Evolutionary conservation across 2,888 invertebrate species (phyloP), one percentile per base, ranked within the genome.

Genomic region (Malacosoma neustria): DNA sequence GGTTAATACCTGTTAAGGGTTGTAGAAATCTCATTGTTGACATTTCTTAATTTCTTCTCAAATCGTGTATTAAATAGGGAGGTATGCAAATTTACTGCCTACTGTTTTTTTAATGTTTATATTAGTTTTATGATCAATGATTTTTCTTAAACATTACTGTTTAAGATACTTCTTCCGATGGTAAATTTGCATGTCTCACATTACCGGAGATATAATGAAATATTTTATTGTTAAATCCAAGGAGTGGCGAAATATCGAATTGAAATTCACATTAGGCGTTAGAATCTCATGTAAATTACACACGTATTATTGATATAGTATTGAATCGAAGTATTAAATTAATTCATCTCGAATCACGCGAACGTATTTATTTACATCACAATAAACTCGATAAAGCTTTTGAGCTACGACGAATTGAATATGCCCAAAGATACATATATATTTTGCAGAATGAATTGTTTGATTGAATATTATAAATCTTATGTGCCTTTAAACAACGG

Each of bases 401-500:
- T 43, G 42, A 48, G 39, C 49, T 51, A n/a, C n/a, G n/a, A n/a
- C n/a, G n/a, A n/a, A n/a, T n/a, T n/a, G n/a, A n/a, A n/a, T n/a
- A n/a, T n/a, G n/a, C n/a, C n/a, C n/a, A n/a, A n/a, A n/a, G n/a
- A n/a, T n/a, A n/a, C n/a, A n/a, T n/a, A n/a, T n/a, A 67, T 70
- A 61, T 69, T 69, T 73, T 72, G 68, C 69, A 57, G 57, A 52
- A 57, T 57, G 54, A 48, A 58, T 51, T 58, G 62, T 62, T 57
- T 51, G 5, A 22, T 22, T 64, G 63, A 57, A 61, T 72, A 72
- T 72, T 72, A 69, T 73, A 75, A 69, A 80, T 72, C 68, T 82
- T 80, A 80, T 65, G 84, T 85, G 84, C 84, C 84, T 85, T 75
- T 57, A 76, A 60, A 70, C 67, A 56, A 67, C 68, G 57, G 61